Base-by-base conservation (phyloP, 2,888 invertebrate genomes). In the Exephanes ischioxanthus region DNA sequence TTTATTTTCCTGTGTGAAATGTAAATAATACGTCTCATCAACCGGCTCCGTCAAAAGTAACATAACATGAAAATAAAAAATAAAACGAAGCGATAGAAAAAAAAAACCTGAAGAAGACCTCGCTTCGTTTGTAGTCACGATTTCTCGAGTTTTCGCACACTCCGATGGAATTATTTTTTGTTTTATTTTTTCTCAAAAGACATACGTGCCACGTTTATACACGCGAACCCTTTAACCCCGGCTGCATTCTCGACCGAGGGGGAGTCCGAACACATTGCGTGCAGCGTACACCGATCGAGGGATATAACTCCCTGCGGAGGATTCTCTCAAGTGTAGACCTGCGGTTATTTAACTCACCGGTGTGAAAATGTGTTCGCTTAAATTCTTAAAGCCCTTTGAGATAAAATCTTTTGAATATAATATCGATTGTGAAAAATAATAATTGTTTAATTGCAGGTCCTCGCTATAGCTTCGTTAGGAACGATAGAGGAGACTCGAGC, bases 161-260 rank as follows among this genome's bases (percentile, higher is more conserved):
- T 73, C 55, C 26, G 58, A 75, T 37, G 51, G 67, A 58, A 70
- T 79, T 51, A 75, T 82, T 48, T 82, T 16, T 48, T 48, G 45
- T 48, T 48, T 48, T 48, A n/a, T 53, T 16, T 55, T 26, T 63
- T 85, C 85, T 76, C 45, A 41, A 22, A 73, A 73, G 67, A 78
- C 22, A 45, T 30, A 66, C 66, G 53, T 41, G 61, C 68, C 66
- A 16, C 51, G 76, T 48, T 58, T 76, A 71, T 26, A 68, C 86
- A 82, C 84, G 84, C 86, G 71, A 86, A 84, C 75, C 84, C 84
- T 81, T 86, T 76, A 84, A 80, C 83, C 83, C 76, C 76, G 66
- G 33, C 80, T 72, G 80, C 85, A 85, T 85, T 83, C 85, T 80
- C 80, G 71, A 71, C 75, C 83, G 79, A 82, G 83, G 80, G 84